phyloP scores from a whole-genome alignment of 1,140 invertebrate species.

The Zaprionus lachaisei region DNA sequence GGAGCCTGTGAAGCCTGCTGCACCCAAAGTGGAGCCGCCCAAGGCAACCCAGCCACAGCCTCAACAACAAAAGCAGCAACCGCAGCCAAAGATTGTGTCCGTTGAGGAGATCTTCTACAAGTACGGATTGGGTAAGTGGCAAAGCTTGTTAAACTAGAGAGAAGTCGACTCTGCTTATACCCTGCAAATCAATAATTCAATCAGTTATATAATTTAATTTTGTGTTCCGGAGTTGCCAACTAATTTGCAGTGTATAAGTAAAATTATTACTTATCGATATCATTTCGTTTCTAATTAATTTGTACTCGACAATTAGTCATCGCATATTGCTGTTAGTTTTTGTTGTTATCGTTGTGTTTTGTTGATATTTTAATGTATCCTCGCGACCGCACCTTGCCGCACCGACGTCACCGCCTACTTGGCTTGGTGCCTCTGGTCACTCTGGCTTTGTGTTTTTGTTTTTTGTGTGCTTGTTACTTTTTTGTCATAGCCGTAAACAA shows the following conservation, averaged over 20 bases:
- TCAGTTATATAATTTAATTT: neutral
- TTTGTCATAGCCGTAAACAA: conserved; percentile 40
- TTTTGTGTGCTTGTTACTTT: conserved; percentile 22
- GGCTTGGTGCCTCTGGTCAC: conserved; percentile 33
- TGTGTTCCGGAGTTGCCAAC: neutral
- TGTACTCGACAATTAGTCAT: conserved; percentile 34
- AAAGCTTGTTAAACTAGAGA: neutral
- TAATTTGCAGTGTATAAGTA: conserved; percentile 6
- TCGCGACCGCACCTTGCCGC: conserved; percentile 38
- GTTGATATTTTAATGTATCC: conserved; percentile 22
- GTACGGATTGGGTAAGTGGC: conserved; percentile 78
- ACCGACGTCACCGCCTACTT: conserved; percentile 9
- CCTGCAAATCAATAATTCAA: neutral
- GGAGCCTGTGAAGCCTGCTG: conserved; percentile 30
- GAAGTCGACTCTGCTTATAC: neutral
- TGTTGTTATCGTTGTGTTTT: conserved; percentile 26
- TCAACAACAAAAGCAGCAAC: conserved; percentile 21
- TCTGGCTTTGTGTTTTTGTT: conserved; percentile 20
- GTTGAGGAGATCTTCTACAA: conserved; percentile 83
- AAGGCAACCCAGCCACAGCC: conserved; percentile 13
- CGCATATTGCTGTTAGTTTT: conserved; percentile 18
- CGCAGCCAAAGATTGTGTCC: conserved; percentile 80
- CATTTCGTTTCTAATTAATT: conserved; percentile 57
- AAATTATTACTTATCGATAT: conserved; percentile 25
- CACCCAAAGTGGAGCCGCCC: conserved; percentile 25